These are phyloP conservation scores for Ophiothrix spiculata DNA, from an alignment of 35 echinoderm and acorn worm species.

Conservation along the genomic window DNA sequence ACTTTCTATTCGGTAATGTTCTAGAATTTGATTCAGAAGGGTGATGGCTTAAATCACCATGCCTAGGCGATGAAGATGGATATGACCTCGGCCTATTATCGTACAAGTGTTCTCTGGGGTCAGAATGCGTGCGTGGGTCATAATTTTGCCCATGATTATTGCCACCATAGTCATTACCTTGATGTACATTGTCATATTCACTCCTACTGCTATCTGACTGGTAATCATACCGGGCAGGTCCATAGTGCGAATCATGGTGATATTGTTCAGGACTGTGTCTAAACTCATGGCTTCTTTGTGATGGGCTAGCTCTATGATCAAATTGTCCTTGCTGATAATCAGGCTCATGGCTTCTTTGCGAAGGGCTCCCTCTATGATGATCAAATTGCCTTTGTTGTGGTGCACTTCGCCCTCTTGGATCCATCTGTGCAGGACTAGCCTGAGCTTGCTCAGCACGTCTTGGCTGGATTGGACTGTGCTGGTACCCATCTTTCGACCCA, in stretches of 20 bases:
- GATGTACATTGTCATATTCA: not conserved
- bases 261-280: no score
- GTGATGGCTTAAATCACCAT: no score
- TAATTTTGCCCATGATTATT: not conserved
- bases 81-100: not conserved
- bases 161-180: not conserved
- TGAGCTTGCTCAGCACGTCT: not conserved
- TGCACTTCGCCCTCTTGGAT: not conserved
- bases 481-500: not conserved
- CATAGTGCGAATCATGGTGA: not conserved
- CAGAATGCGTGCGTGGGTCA: no score
- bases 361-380: not conserved
- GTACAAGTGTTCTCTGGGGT: not conserved
- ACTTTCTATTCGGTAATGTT: not conserved
- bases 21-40: not conserved
- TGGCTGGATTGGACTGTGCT: not conserved
- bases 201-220: not conserved
- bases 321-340: not conserved
- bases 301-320: not conserved
- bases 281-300: no score
- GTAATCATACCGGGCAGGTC: not conserved
- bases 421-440: not conserved
- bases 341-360: not conserved
- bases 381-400: not conserved
- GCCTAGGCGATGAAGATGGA: not conserved